Base-by-base conservation (phyloP, 2,113 vertebrate species). In the Paraplagusia blochii region DNA sequence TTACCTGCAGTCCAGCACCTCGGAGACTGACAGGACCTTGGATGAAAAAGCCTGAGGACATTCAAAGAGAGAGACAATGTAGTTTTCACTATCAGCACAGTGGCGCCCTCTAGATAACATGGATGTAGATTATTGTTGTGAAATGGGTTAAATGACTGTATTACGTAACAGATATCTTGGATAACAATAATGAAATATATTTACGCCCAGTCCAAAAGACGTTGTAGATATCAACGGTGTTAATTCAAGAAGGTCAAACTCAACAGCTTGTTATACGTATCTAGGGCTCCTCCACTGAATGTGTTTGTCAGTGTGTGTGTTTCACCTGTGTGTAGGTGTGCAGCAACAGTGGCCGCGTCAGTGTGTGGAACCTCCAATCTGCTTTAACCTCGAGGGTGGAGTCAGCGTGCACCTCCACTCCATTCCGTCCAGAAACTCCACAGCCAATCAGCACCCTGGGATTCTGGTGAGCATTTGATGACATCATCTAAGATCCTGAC, bases 321-420 rank as follows among this genome's bases (percentile, higher is more conserved):
- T 45, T 49, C 73, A 91, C 90, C 90, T 85, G 82, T 52, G 8
- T 53, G 0, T 11, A 36, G 40, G 22, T 36, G 46, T 9, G 60
- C 35, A 51, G 55, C 9, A 70, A 62, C 62, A 62, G 81, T n/a
- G 80, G 69, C 60, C 0, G 67, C 61, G 79, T 49, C 73, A 91
- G 58, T 0, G 90, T 89, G 80, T 92, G 51, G 48, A 94, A 66
- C 58, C 78, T 81, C 90, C 91, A 93, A 36, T 74, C 78, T 7
- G 81, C 65, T 59, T 54, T 72, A 40, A 94, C 80, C 40, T 67
- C 67, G 1, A 94, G 74, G 59, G 77, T 79, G 35, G 83, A 48
- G 16, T 83, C 83, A 40, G 72, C 53, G 7, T 81, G 68, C 5
- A 52, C 66, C 47, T 74, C 73, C 54, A 65, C 77, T 15, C 66